These are phyloP conservation scores for Rhinogobius similis DNA, from an alignment of 2,113 vertebrate species.

Conservation along the genomic window DNA sequence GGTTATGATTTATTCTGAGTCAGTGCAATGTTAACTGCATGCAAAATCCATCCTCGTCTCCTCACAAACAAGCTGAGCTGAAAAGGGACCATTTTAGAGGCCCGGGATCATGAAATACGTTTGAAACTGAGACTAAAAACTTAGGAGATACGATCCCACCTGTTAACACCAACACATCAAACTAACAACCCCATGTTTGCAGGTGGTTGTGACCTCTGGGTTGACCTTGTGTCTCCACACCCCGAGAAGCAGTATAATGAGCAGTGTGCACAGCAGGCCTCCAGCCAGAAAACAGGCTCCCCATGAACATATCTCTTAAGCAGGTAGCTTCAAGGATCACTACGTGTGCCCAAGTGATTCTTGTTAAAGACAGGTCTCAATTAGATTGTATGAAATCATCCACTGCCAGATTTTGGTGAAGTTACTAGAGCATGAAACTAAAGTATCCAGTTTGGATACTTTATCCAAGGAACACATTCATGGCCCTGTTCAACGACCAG, in stretches of 20 bases:
- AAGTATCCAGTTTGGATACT: too few relatives aligned
- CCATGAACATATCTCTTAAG: constrained; percentile 8
- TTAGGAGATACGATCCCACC: not conserved
- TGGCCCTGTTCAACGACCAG: not conserved
- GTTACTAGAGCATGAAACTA: too few relatives aligned
- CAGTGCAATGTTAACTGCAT: not conserved
- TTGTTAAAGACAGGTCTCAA: constrained; percentile 4
- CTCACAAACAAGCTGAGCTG: not conserved
- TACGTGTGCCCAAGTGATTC: constrained; percentile 1
- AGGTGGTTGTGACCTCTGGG: constrained; percentile 29
- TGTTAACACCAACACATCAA: constrained; percentile 11
- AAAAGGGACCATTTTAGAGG: not conserved
- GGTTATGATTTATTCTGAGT: not conserved
- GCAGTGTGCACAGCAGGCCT: constrained; percentile 36
- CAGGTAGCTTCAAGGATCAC: not conserved
- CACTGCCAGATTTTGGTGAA: constrained; percentile 2
- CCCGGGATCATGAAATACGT: not conserved
- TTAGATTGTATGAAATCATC: constrained; percentile 7
- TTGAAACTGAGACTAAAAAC: not conserved
- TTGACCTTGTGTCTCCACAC: constrained; percentile 38
- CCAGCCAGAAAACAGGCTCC: constrained; percentile 27
- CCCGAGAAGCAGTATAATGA: constrained; percentile 44
- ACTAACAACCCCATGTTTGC: constrained; percentile 13
- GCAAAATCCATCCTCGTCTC: not conserved
- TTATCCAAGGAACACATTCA: not conserved